phyloP scores from a whole-genome alignment of 1,140 invertebrate species.

The Euura lappo region DNA sequence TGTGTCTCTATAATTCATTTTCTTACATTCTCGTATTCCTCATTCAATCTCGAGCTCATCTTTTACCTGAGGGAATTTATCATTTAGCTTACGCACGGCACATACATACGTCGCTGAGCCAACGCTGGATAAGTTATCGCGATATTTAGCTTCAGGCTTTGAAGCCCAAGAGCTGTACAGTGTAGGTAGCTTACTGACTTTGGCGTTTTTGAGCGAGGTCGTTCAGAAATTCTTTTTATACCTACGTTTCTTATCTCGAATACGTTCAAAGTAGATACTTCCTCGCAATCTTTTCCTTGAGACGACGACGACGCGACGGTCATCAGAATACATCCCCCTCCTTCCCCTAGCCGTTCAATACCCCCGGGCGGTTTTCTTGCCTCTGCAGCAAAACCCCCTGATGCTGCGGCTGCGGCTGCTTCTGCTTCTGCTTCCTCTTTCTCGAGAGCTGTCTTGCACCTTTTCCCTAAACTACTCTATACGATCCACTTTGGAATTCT shows the following conservation, averaged over 20 bases:
- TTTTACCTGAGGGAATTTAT: no score
- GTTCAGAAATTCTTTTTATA: neutral
- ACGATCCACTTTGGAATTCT: no score
- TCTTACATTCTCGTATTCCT: no score
- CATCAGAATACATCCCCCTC: neutral
- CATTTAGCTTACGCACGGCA: no score
- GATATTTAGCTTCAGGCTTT: no score
- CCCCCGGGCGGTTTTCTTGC: neutral
- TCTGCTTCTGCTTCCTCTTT: neutral
- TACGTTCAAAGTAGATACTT: slow-evolving; percentile 1
- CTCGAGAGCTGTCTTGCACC: neutral
- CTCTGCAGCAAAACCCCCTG: neutral
- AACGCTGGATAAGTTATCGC: no score
- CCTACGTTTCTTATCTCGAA: neutral
- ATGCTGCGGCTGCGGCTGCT: no score
- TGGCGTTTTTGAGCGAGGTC: neutral
- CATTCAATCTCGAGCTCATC: no score
- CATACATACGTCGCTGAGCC: no score
- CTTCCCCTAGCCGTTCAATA: neutral
- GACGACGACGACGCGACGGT: neutral
- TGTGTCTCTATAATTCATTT: no score
- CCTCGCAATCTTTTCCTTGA: neutral
- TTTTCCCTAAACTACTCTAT: neutral
- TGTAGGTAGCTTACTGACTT: no score
- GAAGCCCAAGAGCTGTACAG: no score